Conservation (phyloP, 2,888 invertebrate species). For the Mythimna ferrago region DNA sequence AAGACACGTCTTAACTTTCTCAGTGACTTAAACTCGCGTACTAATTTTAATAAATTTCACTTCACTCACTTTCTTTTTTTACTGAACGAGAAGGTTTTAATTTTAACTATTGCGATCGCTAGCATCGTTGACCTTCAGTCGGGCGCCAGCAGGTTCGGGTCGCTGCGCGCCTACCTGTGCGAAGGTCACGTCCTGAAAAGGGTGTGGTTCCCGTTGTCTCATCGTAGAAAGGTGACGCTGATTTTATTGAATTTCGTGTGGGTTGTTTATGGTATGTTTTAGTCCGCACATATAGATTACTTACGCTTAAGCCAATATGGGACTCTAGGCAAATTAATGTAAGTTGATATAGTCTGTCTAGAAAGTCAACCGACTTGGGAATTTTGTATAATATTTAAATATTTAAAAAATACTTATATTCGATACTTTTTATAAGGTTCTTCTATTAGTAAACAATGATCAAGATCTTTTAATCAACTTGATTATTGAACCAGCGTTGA, state of each 20-base stretch:
- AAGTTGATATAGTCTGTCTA: too few relatives aligned
- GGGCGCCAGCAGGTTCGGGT: not conserved
- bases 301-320: too few relatives aligned
- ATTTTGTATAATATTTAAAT: too few relatives aligned
- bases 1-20: slow-evolving; percentile 1
- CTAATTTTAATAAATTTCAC: not conserved
- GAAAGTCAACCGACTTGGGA: too few relatives aligned
- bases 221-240: not conserved
- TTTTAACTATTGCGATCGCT: not conserved
- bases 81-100: not conserved
- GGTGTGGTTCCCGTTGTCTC: slow-evolving; percentile 20
- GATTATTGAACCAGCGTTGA: too few relatives aligned
- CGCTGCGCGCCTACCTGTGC: not conserved
- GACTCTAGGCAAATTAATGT: too few relatives aligned
- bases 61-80: not conserved
- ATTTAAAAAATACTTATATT: too few relatives aligned
- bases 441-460: too few relatives aligned
- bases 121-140: not conserved
- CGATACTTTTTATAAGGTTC: too few relatives aligned
- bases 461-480: too few relatives aligned
- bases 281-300: not conserved
- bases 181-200: slow-evolving; percentile 1
- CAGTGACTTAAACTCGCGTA: not conserved
- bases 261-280: not conserved
- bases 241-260: slow-evolving; percentile 13